Conservation (phyloP, 2,113 vertebrate species). For the Prolemur simus region DNA sequence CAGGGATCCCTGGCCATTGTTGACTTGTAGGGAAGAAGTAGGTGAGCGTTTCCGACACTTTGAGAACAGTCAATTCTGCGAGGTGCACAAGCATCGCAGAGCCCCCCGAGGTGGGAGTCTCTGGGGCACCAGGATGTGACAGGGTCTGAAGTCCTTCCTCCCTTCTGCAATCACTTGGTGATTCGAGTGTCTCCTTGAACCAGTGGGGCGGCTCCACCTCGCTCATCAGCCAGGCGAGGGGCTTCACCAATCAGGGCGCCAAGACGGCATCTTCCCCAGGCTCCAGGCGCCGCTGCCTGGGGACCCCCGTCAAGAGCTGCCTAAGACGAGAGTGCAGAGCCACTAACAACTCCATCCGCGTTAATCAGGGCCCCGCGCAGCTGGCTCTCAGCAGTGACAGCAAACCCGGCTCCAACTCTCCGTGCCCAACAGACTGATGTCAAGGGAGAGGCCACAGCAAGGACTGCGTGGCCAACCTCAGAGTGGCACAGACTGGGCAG, state of each 20-base stretch:
- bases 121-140: conserved; percentile 65
- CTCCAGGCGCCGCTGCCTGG: conserved; percentile 69
- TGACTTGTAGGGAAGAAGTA: background rate
- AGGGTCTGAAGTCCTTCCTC: conserved; percentile 49
- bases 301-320: conserved; percentile 74
- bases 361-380: conserved; percentile 76
- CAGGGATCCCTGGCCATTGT: background rate
- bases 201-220: conserved; percentile 79
- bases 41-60: background rate
- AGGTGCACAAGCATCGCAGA: background rate
- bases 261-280: conserved; percentile 30
- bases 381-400: conserved; percentile 67
- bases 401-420: conserved; percentile 10
- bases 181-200: conserved; percentile 78
- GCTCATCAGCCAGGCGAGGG: conserved; percentile 73
- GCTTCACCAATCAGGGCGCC: conserved; percentile 73
- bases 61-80: conserved; percentile 38
- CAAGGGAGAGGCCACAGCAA: background rate
- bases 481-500: background rate
- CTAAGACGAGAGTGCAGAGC: background rate
- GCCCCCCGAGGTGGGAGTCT: conserved; percentile 52
- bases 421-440: conserved; percentile 62
- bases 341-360: conserved; percentile 31
- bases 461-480: background rate
- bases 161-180: conserved; percentile 73